A percentile compares a stretch with the other conserved stretches of the same genome.
phyloP scores from a whole-genome alignment of 2,888 invertebrate genomes.

The Vesta saturnalis region DNA sequence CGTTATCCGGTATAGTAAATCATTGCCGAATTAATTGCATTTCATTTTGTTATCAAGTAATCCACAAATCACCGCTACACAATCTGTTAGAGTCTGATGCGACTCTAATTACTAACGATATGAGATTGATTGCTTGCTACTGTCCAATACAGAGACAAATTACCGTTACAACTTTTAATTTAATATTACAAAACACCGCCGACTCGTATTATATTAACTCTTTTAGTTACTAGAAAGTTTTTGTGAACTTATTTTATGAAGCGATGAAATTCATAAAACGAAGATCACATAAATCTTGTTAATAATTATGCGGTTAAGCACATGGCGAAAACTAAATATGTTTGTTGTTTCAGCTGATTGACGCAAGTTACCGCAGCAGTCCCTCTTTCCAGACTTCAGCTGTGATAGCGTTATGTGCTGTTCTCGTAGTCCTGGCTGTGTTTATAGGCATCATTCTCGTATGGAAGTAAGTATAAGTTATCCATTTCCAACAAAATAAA shows the following conservation, averaged over 20 bases:
- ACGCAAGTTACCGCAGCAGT: conserved; percentile 87
- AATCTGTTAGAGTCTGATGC: conserved; percentile 59
- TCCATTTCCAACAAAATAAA: background rate
- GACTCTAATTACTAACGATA: conserved; percentile 57
- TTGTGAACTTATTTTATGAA: background rate
- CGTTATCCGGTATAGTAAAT: conserved; percentile 51
- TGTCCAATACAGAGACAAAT: conserved; percentile 41
- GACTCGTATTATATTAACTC: no score
- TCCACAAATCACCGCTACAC: conserved; percentile 60
- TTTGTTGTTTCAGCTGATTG: conserved; percentile 79
- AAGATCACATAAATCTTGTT: conserved; percentile 7
- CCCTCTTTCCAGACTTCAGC: conserved; percentile 87
- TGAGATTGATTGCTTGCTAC: conserved; percentile 49
- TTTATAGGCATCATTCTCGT: conserved; percentile 83
- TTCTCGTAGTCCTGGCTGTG: conserved; percentile 79
- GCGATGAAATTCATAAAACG: background rate
- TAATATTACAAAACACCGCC: conserved; percentile 28
- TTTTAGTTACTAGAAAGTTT: background rate
- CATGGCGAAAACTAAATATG: conserved; percentile 22
- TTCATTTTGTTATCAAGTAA: conserved; percentile 60
- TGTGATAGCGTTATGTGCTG: conserved; percentile 83
- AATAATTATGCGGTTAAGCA: conserved; percentile 23
- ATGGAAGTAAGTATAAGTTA: conserved; percentile 81
- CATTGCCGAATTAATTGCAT: conserved; percentile 60
- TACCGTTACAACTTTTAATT: conserved; percentile 24